Base-by-base conservation (phyloP, 64 coral and sea anemone genomes). In the Dendrophyllia cribrosa region DNA sequence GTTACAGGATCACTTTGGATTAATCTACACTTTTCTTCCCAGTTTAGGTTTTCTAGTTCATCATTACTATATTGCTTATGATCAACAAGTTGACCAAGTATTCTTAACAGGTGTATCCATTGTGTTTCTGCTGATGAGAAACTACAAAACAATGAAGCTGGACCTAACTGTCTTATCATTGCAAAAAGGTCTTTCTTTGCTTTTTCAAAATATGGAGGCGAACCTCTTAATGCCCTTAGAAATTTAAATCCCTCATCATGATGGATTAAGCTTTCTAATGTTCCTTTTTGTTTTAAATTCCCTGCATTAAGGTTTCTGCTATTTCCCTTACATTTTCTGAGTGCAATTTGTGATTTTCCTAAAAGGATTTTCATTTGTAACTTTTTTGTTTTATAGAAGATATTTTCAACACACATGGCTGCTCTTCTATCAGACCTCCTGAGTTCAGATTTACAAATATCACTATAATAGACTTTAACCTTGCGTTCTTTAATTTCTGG, bases 51-150 rank as follows among this genome's bases (percentile, higher is more conserved):
- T 34, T 47, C 53, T 69, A 87, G 72, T 87, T 76, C 70, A 59
- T 51, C 68, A 88, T 88, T 52, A 88, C 71, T 75, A 60, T 90
- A 90, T 90, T 90, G 55, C 87, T 81, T 79, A 51, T 80, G 47
- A 17, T 56, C 88, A 66, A 90, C 88, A 90, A 90, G 75, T 20
- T 90, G 88, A 90, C 88, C 88, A 79, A 90, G 88, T 49, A 89
- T 89, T 78, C 60, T 25, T 21, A 89, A 74, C 66, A 89, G 49
- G 87, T 89, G 87, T 58, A 53, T 53, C 51, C 51, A 53, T 75
- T 95, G 93, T 95, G 87, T 95, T 95, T 95, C 93, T 63, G 93
- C 93, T 90, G 93, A 95, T 90, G 93, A 95, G 88, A 95, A 95
- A 91, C 88, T 95, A 87, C 93, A 90, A 90, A 95, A 90, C 80